phyloP scores from a whole-genome alignment of 1,140 invertebrate genomes.

The Archegozetes longisetosus region DNA sequence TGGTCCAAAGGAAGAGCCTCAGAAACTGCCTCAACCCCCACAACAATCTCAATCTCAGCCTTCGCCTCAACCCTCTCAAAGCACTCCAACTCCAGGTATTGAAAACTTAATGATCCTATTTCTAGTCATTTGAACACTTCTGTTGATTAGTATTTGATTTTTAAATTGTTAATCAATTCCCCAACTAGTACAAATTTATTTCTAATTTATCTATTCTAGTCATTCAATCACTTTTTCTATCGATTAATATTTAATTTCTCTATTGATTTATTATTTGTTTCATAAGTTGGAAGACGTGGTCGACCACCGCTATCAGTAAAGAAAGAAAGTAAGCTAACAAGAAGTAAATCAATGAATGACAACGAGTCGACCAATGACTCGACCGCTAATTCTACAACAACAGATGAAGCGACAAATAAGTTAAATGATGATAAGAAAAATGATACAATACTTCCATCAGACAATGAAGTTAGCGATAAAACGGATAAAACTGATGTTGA shows the following conservation, averaged over 20 bases:
- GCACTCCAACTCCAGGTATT: too few relatives aligned
- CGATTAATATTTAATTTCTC: too few relatives aligned
- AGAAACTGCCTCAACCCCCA: background rate
- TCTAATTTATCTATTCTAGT: too few relatives aligned
- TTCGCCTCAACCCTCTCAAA: too few relatives aligned
- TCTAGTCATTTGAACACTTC: too few relatives aligned
- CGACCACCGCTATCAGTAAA: background rate
- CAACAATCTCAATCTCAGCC: background rate
- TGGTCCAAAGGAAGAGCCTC: background rate
- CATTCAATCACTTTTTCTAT: too few relatives aligned
- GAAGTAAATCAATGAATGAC: background rate
- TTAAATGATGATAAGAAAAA: background rate
- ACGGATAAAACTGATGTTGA: background rate
- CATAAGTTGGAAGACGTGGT: background rate
- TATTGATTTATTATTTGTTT: too few relatives aligned
- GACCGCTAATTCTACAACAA: background rate
- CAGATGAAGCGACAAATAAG: background rate
- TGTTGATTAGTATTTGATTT: too few relatives aligned
- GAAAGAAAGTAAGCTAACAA: background rate
- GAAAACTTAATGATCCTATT: too few relatives aligned
- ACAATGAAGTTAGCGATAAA: background rate
- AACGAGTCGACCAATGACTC: background rate
- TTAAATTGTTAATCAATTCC: too few relatives aligned
- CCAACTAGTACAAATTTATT: too few relatives aligned
- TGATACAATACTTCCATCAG: background rate